Conservation (phyloP, 1,140 invertebrate species). For the Psilanteris sp. region DNA sequence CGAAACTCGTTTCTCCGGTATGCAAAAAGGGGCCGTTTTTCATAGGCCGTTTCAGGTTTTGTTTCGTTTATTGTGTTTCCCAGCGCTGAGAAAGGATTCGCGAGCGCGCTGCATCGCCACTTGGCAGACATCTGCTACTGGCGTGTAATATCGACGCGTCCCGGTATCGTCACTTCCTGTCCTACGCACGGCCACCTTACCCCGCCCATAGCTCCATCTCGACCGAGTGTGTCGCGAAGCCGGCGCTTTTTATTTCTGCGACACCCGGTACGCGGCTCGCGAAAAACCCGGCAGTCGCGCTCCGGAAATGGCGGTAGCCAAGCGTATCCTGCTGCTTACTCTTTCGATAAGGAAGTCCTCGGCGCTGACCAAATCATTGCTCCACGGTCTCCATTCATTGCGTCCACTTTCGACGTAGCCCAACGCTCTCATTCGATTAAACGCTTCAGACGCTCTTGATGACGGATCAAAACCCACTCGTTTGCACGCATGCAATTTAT, state of each 20-base stretch:
- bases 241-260: conserved; percentile 63
- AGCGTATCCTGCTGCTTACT: conserved; percentile 49
- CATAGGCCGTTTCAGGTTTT: conserved; percentile 50
- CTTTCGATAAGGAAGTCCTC: conserved; percentile 47
- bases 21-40: conserved; percentile 58
- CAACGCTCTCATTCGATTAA: too few species aligned
- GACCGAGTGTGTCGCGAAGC: conserved; percentile 36
- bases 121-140: conserved; percentile 75
- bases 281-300: conserved; percentile 43
- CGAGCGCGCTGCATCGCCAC: conserved; percentile 64
- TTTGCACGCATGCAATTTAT: too few species aligned
- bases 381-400: conserved; percentile 29
- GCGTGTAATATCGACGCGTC: conserved; percentile 61
- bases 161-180: conserved; percentile 78
- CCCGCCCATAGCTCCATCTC: conserved; percentile 46
- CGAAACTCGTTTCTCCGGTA: conserved; percentile 47
- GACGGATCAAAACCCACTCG: too few species aligned
- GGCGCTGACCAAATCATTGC: conserved; percentile 43
- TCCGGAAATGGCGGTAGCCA: conserved; percentile 53
- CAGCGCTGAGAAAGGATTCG: conserved; percentile 56
- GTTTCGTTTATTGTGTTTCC: conserved; percentile 59
- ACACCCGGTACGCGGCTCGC: conserved; percentile 59
- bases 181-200: conserved; percentile 60
- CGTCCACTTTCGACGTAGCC: too few species aligned
- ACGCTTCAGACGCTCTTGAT: too few species aligned